These are phyloP conservation scores for Zaprionus inermis DNA, from an alignment of 1,140 invertebrate species.

Conservation along the genomic window DNA sequence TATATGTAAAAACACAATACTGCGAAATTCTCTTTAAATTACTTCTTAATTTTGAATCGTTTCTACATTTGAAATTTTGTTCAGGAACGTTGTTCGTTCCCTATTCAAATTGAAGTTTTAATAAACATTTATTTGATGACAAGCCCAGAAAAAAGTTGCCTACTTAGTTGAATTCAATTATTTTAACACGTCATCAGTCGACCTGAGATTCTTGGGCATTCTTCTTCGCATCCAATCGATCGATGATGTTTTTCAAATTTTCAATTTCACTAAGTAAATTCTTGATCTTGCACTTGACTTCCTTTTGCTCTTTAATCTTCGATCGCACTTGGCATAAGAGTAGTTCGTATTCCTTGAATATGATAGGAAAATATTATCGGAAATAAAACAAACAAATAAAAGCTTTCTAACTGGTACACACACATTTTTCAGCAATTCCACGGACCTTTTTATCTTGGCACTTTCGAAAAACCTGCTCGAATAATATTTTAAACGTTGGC, in stretches of 20 bases:
- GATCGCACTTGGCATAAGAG: background rate
- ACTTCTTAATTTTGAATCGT: constrained; percentile 13
- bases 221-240: constrained; percentile 6
- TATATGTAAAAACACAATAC: background rate
- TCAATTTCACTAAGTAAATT: background rate
- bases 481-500: background rate
- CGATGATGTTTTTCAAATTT: background rate
- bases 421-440: constrained; percentile 9
- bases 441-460: background rate
- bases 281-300: constrained; percentile 14
- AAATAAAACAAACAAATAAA: background rate
- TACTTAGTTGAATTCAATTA: constrained; percentile 6
- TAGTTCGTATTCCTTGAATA: constrained; percentile 8
- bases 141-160: background rate
- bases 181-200: background rate
- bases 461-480: background rate
- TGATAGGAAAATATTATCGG: background rate
- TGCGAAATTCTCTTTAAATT: background rate
- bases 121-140: background rate
- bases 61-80: constrained; percentile 10
- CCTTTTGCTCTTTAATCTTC: constrained; percentile 1
- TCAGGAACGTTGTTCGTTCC: background rate
- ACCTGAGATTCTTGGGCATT: background rate
- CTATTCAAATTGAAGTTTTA: background rate
- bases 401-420: background rate